These are phyloP conservation scores for Streptopelia turtur DNA, from an alignment of 2,797 vertebrate species.

Conservation along the genomic window DNA sequence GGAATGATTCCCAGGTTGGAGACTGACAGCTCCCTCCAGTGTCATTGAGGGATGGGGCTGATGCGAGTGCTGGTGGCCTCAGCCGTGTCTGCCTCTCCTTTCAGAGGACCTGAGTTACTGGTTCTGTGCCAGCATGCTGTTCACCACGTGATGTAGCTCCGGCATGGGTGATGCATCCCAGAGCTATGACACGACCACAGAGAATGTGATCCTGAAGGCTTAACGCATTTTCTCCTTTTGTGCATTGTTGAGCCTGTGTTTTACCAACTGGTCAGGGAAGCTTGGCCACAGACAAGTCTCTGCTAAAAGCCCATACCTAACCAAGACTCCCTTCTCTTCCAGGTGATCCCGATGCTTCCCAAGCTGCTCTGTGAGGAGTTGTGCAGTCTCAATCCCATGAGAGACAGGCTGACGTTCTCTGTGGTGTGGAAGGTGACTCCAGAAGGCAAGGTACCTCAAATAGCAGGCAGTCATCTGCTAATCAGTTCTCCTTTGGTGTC, in stretches of 20 bases:
- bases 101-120: background rate
- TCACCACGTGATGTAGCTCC: background rate
- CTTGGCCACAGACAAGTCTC: background rate
- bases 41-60: background rate
- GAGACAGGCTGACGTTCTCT: conserved; percentile 92
- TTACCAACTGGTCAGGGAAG: background rate
- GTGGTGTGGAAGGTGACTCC: conserved; percentile 94
- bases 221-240: background rate
- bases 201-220: background rate
- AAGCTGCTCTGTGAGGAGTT: conserved; percentile 94
- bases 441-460: conserved; percentile 87
- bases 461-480: background rate
- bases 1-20: background rate
- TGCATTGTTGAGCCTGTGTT: background rate
- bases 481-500: rapidly evolving
- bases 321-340: conserved; percentile 32
- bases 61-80: background rate
- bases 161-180: background rate
- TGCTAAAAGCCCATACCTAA: background rate
- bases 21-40: background rate
- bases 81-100: background rate
- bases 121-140: background rate
- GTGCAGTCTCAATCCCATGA: conserved; percentile 95
- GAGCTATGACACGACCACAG: background rate
- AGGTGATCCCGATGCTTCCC: conserved; percentile 98